Conservation (phyloP, 2,113 vertebrate genomes). For the Rhipidura dahli region DNA sequence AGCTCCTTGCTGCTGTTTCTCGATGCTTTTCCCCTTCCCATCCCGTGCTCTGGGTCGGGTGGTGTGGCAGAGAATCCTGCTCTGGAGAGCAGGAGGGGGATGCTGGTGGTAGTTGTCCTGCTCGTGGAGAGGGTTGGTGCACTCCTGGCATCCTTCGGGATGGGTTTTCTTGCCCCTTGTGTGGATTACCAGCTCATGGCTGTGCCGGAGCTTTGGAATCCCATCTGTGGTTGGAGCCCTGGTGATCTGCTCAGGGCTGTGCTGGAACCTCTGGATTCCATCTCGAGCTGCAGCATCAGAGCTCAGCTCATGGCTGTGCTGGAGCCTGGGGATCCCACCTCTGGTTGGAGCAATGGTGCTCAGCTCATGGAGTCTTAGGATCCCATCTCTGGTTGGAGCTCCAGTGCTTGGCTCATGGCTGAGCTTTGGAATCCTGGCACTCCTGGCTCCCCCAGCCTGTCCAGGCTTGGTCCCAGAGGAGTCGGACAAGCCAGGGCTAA, state of each 20-base stretch:
- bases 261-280: not conserved
- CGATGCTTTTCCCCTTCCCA: fast-evolving
- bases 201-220: fast-evolving
- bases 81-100: fast-evolving
- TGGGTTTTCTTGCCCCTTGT: not conserved
- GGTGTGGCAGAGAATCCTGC: not conserved
- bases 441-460: not conserved
- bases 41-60: fast-evolving
- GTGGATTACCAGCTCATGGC: not conserved
- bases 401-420: not conserved
- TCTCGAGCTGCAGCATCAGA: not conserved
- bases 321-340: not conserved
- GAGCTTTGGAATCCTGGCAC: not conserved
- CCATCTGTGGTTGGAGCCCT: not conserved
- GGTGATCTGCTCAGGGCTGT: not conserved
- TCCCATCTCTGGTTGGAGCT: not conserved
- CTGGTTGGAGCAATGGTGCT: not conserved
- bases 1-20: not conserved
- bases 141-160: fast-evolving
- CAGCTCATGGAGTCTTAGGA: not conserved
- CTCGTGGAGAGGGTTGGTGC: fast-evolving
- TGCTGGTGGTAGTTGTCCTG: too few relatives aligned
- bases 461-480: not conserved
- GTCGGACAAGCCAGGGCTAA: not conserved
- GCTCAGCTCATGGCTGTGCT: not conserved